Conservation (phyloP, 1,140 invertebrate species). For the Dendrolimus punctatus region DNA sequence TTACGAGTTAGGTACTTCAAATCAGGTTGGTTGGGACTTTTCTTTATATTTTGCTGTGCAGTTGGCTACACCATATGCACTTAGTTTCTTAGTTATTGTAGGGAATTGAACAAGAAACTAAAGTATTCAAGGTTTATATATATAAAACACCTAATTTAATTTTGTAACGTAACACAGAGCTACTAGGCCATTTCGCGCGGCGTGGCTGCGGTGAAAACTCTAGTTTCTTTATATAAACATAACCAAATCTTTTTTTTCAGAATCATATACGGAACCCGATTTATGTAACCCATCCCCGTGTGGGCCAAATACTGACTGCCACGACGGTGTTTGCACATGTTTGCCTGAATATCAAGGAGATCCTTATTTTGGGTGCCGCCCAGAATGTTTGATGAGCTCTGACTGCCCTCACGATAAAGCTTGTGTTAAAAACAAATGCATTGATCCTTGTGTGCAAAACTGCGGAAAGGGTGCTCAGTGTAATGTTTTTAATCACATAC, state of each 20-base stretch:
- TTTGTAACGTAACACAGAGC: too few relatives aligned
- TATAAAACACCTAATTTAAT: too few relatives aligned
- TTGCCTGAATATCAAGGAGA: slow-evolving; percentile 79
- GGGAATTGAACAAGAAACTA: too few relatives aligned
- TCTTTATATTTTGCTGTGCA: too few relatives aligned
- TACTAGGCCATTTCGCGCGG: too few relatives aligned
- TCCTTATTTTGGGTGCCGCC: slow-evolving; percentile 81
- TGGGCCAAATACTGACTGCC: slow-evolving; percentile 72
- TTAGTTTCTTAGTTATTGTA: too few relatives aligned
- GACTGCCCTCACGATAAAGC: slow-evolving; percentile 86
- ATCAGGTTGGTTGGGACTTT: too few relatives aligned
- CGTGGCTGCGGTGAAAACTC: too few relatives aligned
- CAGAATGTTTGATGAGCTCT: slow-evolving; percentile 84
- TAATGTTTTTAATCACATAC: slow-evolving; percentile 85
- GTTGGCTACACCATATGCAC: too few relatives aligned
- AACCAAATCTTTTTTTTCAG: slow-evolving; percentile 26
- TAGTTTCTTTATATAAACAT: too few relatives aligned
- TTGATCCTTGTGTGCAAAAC: slow-evolving; percentile 88
- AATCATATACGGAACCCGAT: slow-evolving; percentile 27
- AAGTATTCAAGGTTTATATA: too few relatives aligned
- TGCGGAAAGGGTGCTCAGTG: slow-evolving; percentile 88
- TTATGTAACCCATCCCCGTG: slow-evolving; percentile 57
- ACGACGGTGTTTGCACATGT: slow-evolving; percentile 76
- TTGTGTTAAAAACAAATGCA: slow-evolving; percentile 86
- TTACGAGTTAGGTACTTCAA: too few relatives aligned